phyloP scores from a whole-genome alignment of 2,797 vertebrate genomes.

The Helicolenus hilgendorfi region DNA sequence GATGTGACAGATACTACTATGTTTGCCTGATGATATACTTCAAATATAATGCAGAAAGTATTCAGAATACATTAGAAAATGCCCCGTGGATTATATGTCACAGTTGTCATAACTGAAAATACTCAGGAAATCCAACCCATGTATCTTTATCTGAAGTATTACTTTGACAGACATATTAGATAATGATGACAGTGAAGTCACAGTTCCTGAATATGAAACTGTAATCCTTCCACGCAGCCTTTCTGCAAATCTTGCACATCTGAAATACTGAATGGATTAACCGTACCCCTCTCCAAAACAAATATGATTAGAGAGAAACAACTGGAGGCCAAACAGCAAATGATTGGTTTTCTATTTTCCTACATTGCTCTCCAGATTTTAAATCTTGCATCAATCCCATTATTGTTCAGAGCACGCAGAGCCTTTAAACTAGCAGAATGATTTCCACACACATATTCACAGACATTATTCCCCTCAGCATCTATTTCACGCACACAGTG shows the following conservation, averaged over 20 bases:
- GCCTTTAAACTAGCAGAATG: neutral
- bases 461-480: neutral
- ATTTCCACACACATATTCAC: slow-evolving; percentile 22
- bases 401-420: slow-evolving; percentile 4
- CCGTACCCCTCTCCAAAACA: slow-evolving; percentile 16
- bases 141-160: neutral
- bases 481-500: slow-evolving; percentile 41
- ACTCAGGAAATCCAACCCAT: neutral
- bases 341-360: slow-evolving; percentile 54
- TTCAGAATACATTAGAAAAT: neutral
- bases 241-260: slow-evolving; percentile 30
- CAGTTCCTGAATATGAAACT: neutral
- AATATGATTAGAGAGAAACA: slow-evolving; percentile 40
- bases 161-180: neutral
- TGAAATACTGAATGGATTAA: slow-evolving; percentile 28
- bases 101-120: neutral
- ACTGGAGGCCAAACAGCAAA: slow-evolving; percentile 20
- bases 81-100: neutral
- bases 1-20: neutral
- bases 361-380: slow-evolving; percentile 8
- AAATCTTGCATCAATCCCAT: slow-evolving; percentile 6
- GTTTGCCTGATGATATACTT: neutral
- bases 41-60: neutral
- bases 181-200: neutral
- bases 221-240: neutral